Base-by-base conservation (phyloP, 2,797 vertebrate species). In the Crypturellus tataupa region DNA sequence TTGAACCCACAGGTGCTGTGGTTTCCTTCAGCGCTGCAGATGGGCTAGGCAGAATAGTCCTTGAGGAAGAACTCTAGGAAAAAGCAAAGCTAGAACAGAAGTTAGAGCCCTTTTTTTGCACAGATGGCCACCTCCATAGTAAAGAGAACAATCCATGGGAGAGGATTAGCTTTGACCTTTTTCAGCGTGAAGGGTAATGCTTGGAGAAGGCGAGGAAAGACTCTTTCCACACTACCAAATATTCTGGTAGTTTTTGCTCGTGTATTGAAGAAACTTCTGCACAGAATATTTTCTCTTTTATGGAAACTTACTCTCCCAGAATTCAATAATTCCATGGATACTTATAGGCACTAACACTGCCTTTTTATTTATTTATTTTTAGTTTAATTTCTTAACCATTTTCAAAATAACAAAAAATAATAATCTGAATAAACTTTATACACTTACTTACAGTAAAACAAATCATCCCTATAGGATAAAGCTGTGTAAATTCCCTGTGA, bases 101-200 rank as follows among this genome's bases (percentile, higher is more conserved):
- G 96, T 95, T 81, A 29, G 93, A 89, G 92, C 47, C 89, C 89
- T 94, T 81, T 92, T 91, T 94, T 81, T 92, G 94, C 89, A 95
- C 95, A 96, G 93, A 94, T 96, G 93, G 96, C 75, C 88, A 93
- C 90, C 84, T 95, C 90, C 92, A 92, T 95, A 95, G 91, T 92
- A 95, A 95, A 96, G 94, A 95, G 94, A 96, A 78, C 92, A 95
- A 82, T 95, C 94, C 91, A 88, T 95, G 85, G 91, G 94, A 96
- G 89, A 95, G 89, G 92, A 96, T 95, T 96, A 94, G 83, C 51
- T 96, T 64, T 96, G 94, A 96, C 95, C 92, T 96, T 96, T 96
- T 93, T 23, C 92, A 94, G 83, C 82, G 71, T 85, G 94, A 95
- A 93, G 80, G 78, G 75, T 79, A 93, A 29, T 0, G 2, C 78